Evolutionary conservation across 2,797 vertebrate species (phyloP).

Genomic region (Acipenser ruthenus): DNA sequence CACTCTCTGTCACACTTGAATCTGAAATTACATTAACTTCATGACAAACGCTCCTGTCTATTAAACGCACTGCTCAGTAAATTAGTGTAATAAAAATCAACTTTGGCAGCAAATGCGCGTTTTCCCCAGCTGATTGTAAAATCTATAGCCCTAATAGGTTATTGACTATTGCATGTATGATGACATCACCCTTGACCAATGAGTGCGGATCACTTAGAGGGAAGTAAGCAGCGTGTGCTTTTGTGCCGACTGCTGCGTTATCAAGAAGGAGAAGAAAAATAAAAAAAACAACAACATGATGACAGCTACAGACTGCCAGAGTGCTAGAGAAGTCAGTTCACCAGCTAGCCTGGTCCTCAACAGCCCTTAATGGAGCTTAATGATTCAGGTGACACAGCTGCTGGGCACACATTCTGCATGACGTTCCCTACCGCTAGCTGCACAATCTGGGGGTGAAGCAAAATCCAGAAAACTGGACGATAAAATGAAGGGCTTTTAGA

Average conservation of each 20-base stretch:
- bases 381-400: no score
- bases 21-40: constrained; percentile 20
- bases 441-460: no score
- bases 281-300: constrained; percentile 13
- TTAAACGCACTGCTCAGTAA: constrained; percentile 42
- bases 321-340: not conserved
- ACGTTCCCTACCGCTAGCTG: no score
- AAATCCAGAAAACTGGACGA: no score
- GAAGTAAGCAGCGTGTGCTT: constrained; percentile 36
- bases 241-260: constrained; percentile 55
- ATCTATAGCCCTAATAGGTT: constrained; percentile 56
- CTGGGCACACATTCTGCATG: no score
- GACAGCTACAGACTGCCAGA: not conserved
- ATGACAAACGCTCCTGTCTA: constrained; percentile 32
- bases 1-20: constrained; percentile 14
- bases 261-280: constrained; percentile 32
- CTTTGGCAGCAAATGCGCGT: constrained; percentile 41
- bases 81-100: constrained; percentile 47
- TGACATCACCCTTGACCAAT: constrained; percentile 63
- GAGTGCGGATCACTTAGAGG: constrained; percentile 24
- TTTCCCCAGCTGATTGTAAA: constrained; percentile 52
- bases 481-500: no score
- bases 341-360: not conserved
- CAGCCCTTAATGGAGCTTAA: not conserved
- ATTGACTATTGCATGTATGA: constrained; percentile 47